Evolutionary conservation across 2,113 vertebrate species (phyloP).

Genomic region (Mus pahari): DNA sequence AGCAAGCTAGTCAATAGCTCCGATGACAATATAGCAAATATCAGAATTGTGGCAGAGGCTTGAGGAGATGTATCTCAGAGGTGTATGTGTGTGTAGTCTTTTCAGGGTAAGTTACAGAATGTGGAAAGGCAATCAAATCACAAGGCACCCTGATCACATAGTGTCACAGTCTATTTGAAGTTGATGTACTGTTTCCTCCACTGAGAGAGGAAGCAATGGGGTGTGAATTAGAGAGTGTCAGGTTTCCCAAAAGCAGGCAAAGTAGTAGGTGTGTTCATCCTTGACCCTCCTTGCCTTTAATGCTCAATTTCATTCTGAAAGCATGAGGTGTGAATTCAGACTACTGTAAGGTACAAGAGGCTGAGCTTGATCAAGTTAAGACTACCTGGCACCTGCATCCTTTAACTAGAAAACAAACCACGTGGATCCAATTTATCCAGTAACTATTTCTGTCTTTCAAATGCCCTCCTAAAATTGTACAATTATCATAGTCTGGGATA

Average conservation of each 20-base stretch:
- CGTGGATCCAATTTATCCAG: background rate
- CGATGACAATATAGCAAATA: accelerated
- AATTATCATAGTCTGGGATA: background rate
- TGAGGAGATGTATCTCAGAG: background rate
- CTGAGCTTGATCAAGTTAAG: background rate
- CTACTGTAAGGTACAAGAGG: background rate
- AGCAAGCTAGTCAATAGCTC: background rate
- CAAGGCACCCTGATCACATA: background rate
- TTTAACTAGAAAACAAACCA: background rate
- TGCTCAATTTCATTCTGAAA: background rate
- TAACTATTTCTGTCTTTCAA: background rate
- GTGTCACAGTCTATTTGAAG: background rate
- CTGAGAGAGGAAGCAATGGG: background rate
- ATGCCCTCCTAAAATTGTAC: background rate
- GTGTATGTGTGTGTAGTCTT: background rate
- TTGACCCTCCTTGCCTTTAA: background rate
- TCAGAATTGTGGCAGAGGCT: background rate
- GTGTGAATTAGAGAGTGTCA: background rate
- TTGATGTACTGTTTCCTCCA: background rate
- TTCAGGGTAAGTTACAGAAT: background rate
- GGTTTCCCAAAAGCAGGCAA: background rate
- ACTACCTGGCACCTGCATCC: background rate
- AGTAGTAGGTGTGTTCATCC: background rate
- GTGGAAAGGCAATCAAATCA: background rate
- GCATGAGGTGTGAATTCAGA: background rate